phyloP scores from a whole-genome alignment of 1,140 invertebrate genomes.

The Caenorhabditis brenneri region DNA sequence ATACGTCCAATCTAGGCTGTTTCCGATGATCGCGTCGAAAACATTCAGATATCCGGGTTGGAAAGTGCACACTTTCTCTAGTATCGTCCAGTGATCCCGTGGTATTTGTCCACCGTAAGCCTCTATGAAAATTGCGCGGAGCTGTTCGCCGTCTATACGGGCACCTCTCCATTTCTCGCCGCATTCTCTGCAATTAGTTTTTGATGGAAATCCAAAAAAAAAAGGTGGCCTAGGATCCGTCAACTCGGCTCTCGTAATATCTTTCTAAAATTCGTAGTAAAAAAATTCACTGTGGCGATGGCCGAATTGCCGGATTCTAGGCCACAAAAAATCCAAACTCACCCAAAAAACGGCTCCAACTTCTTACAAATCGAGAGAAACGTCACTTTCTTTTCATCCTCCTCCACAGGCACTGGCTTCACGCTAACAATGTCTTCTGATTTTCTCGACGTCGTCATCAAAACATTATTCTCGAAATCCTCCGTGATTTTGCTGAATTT shows the following conservation, averaged over 20 bases:
- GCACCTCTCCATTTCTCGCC: not conserved
- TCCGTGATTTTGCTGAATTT: too few relatives aligned
- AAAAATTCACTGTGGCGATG: too few relatives aligned
- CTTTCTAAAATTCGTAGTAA: too few relatives aligned
- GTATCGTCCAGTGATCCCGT: not conserved
- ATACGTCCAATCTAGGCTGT: not conserved
- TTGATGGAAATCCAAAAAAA: too few relatives aligned
- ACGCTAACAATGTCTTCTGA: not conserved
- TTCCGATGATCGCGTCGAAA: slow-evolving; percentile 1
- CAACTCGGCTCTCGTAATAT: too few relatives aligned
- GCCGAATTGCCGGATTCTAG: too few relatives aligned
- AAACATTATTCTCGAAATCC: not conserved
- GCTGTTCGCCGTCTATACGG: not conserved
- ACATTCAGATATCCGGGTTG: not conserved
- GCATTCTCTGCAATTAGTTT: not conserved
- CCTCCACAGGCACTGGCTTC: too few relatives aligned
- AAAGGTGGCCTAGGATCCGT: too few relatives aligned
- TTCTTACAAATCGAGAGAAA: too few relatives aligned
- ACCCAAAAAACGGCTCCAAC: too few relatives aligned
- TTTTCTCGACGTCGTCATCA: too few relatives aligned
- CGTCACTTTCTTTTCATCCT: not conserved
- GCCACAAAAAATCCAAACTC: too few relatives aligned
- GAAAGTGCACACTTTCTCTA: not conserved
- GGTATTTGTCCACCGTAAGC: not conserved
- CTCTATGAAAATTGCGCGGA: not conserved